Evolutionary conservation across 2,113 vertebrate species (phyloP).

Genomic region (Glareola pratincola): DNA sequence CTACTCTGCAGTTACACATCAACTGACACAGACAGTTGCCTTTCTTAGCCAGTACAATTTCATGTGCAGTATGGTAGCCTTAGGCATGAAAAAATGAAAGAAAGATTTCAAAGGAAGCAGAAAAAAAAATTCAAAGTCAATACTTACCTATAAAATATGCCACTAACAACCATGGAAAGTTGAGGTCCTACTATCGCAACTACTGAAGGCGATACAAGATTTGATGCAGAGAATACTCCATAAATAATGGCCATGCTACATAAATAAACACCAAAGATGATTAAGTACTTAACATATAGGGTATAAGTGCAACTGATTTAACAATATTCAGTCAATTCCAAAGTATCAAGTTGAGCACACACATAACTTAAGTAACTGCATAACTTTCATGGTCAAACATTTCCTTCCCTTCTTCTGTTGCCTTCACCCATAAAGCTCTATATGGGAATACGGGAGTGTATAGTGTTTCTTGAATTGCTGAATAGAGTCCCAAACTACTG

Average conservation of each 20-base stretch:
- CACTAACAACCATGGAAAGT: slow-evolving; percentile 91
- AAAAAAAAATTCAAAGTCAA: background rate
- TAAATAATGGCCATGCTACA: slow-evolving; percentile 96
- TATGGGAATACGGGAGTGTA: rapidly evolving
- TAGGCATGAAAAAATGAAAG: background rate
- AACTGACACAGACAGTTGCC: background rate
- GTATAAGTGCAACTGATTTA: background rate
- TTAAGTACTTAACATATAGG: background rate
- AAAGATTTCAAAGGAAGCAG: background rate
- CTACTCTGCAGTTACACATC: background rate
- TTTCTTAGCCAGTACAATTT: background rate
- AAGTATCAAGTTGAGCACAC: background rate
- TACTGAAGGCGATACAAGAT: slow-evolving; percentile 91
- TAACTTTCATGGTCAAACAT: background rate
- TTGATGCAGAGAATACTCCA: slow-evolving; percentile 93
- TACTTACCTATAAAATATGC: slow-evolving; percentile 92
- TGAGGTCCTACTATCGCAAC: slow-evolving; percentile 89
- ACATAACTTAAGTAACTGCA: background rate
- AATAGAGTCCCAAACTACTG: background rate
- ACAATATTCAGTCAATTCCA: background rate
- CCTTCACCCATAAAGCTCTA: background rate
- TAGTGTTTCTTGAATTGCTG: background rate
- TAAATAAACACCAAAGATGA: background rate
- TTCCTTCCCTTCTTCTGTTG: background rate
- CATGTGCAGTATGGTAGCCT: background rate